A percentile compares a stretch with the other conserved stretches of the same genome.
These are phyloP conservation scores for Drosophila azteca DNA, from an alignment of 1,140 invertebrate genomes.

Conservation along the genomic window DNA sequence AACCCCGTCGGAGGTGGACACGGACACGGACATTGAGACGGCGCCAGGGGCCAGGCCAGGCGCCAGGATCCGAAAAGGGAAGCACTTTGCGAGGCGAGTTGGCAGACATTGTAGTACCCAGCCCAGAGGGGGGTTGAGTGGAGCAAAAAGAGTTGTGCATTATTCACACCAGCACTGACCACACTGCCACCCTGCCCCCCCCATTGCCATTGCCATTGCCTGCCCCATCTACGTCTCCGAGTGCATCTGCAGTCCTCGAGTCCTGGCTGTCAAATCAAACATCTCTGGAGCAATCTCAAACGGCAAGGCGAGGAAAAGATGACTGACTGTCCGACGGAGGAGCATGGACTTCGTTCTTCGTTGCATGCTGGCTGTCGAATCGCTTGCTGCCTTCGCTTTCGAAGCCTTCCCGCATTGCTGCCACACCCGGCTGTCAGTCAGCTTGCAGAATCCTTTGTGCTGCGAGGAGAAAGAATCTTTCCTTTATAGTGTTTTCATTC, in stretches of 20 bases:
- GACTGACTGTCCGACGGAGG: background rate
- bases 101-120: constrained; percentile 29
- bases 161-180: constrained; percentile 43
- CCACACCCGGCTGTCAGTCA: constrained; percentile 5
- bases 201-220: too few species aligned
- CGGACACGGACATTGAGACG: constrained; percentile 13
- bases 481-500: too few species aligned
- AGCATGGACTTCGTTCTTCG: background rate
- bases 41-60: constrained; percentile 9
- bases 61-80: constrained; percentile 32
- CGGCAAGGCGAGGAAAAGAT: background rate
- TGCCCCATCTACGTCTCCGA: background rate
- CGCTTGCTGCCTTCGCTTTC: constrained; percentile 21
- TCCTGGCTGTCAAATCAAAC: constrained; percentile 62
- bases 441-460: too few species aligned
- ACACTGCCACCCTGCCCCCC: background rate
- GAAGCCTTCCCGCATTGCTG: constrained; percentile 40
- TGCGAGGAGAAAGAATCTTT: too few species aligned
- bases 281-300: constrained; percentile 36
- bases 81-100: constrained; percentile 41
- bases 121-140: background rate
- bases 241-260: constrained; percentile 44
- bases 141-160: constrained; percentile 25
- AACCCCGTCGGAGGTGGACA: constrained; percentile 19
- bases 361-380: constrained; percentile 39